Evolutionary conservation across 2,888 invertebrate species (phyloP).

Genomic region (Synanthedon formicaeformis): DNA sequence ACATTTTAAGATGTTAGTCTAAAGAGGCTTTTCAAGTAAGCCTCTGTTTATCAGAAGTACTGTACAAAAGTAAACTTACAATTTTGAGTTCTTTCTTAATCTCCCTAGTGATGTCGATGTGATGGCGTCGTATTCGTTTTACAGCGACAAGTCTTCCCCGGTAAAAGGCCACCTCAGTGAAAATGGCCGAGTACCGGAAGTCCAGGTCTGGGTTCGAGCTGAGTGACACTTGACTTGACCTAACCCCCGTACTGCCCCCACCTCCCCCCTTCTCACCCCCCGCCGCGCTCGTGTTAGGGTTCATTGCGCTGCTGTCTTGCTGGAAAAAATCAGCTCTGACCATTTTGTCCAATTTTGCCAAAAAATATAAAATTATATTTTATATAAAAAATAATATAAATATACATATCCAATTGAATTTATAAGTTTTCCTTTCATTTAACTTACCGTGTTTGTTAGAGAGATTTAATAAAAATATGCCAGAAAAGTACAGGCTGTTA

Average conservation of each 20-base stretch:
- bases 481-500: too few relatives aligned
- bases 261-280: conserved; percentile 38
- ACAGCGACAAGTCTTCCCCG: conserved; percentile 89
- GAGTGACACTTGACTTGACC: conserved; percentile 90
- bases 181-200: conserved; percentile 89
- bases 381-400: too few relatives aligned
- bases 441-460: neutral
- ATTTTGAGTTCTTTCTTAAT: conserved; percentile 94
- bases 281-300: conserved; percentile 84
- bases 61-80: conserved; percentile 57
- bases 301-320: conserved; percentile 72
- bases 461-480: too few relatives aligned
- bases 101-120: conserved; percentile 88
- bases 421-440: neutral
- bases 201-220: conserved; percentile 94
- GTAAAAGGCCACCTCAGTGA: conserved; percentile 91
- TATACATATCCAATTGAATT: neutral
- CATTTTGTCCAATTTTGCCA: conserved; percentile 22
- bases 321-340: conserved; percentile 67
- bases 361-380: too few relatives aligned
- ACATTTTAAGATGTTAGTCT: too few relatives aligned
- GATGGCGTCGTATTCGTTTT: conserved; percentile 85
- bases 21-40: too few relatives aligned
- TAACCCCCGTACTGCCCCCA: conserved; percentile 56
- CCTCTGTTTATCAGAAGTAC: neutral